Conservation (phyloP, 2,888 invertebrate genomes). For the Nephrotoma guestfalica region DNA sequence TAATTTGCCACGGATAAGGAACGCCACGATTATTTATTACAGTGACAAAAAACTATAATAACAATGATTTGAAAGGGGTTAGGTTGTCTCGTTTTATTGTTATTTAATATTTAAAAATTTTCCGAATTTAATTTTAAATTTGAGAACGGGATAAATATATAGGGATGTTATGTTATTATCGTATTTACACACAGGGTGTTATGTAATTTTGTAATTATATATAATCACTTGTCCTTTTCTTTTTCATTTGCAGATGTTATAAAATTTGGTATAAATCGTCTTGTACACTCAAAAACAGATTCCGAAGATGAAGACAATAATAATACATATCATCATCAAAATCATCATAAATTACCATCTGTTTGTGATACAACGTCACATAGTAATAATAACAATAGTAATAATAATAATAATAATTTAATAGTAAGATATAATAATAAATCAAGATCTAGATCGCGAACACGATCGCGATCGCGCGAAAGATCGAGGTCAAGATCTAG, state of each 20-base stretch:
- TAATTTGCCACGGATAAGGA: slow-evolving; percentile 27
- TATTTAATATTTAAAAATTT: slow-evolving; percentile 1
- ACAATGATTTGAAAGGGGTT: not conserved
- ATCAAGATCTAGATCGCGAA: slow-evolving; percentile 5
- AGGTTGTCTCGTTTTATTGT: not conserved
- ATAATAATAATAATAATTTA: not conserved
- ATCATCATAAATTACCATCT: slow-evolving; percentile 2
- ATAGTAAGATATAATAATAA: not conserved
- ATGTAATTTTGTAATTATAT: not conserved
- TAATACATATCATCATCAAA: slow-evolving; percentile 31
- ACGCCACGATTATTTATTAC: not conserved
- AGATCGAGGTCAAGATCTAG: slow-evolving; percentile 25
- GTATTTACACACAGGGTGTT: not conserved
- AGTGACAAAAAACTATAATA: not conserved
- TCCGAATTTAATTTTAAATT: not conserved
- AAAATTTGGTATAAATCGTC: slow-evolving; percentile 69
- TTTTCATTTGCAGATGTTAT: slow-evolving; percentile 52
- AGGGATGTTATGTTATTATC: not conserved
- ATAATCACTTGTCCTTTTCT: slow-evolving; percentile 6
- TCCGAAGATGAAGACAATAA: slow-evolving; percentile 44
- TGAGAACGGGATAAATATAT: not conserved
- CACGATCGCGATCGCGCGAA: slow-evolving; percentile 20
- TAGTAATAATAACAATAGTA: slow-evolving; percentile 6
- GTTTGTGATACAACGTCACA: slow-evolving; percentile 8
- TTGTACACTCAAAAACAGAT: slow-evolving; percentile 44